These are phyloP conservation scores for Rhadinocentrus ornatus DNA, from an alignment of 2,797 vertebrate species.

Conservation along the genomic window DNA sequence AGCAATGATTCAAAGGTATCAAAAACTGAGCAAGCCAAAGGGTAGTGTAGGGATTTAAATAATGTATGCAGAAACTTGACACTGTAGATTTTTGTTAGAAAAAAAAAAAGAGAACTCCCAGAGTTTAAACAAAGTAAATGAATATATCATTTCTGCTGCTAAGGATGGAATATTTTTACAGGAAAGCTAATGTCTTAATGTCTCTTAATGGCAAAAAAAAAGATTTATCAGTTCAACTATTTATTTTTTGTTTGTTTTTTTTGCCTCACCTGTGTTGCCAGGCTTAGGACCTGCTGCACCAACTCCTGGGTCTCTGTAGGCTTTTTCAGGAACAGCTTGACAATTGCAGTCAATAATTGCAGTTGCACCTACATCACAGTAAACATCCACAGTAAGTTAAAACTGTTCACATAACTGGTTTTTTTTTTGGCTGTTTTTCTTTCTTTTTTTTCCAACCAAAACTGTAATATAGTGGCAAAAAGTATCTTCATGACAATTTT, in stretches of 20 bases:
- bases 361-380: constrained; percentile 88
- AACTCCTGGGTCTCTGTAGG: constrained; percentile 97
- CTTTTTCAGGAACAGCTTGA: constrained; percentile 98
- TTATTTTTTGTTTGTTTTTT: not conserved
- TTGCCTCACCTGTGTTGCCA: constrained; percentile 92
- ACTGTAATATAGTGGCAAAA: not conserved
- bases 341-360: constrained; percentile 94
- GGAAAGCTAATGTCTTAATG: not conserved
- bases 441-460: not conserved
- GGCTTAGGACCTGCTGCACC: constrained; percentile 96
- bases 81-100: constrained; percentile 13
- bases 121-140: constrained; percentile 6
- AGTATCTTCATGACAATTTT: not conserved
- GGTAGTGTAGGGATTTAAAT: constrained; percentile 7
- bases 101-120: constrained; percentile 1
- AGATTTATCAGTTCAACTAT: not conserved
- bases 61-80: constrained; percentile 15
- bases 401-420: not conserved
- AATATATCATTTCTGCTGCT: not conserved
- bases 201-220: constrained; percentile 3
- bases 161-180: not conserved
- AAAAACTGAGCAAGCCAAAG: constrained; percentile 9
- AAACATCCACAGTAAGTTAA: constrained; percentile 14
- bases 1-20: constrained; percentile 22
- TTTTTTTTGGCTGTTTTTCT: not conserved